A percentile compares a stretch with the other conserved stretches of the same genome.
These are phyloP conservation scores for Sitodiplosis mosellana DNA, from an alignment of 1,140 invertebrate genomes.

Conservation along the genomic window DNA sequence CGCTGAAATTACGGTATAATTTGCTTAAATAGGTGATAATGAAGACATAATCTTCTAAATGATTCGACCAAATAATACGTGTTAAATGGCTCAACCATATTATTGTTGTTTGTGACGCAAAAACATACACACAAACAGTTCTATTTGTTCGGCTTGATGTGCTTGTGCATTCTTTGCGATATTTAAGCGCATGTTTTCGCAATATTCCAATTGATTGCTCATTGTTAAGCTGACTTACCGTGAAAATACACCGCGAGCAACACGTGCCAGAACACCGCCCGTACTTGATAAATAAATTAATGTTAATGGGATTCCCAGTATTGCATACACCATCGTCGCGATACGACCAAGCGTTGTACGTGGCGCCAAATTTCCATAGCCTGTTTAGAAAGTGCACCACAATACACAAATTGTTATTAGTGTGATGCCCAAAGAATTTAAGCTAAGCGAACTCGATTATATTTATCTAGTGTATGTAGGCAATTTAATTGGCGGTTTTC, in stretches of 20 bases:
- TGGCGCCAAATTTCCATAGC: constrained; percentile 76
- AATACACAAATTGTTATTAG: constrained; percentile 4
- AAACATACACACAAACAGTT: background rate
- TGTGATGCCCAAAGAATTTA: background rate
- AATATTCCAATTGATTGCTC: background rate
- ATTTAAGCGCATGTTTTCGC: background rate
- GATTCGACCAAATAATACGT: no score
- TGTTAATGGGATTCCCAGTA: constrained; percentile 78
- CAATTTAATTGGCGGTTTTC: no score
- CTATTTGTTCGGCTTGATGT: background rate
- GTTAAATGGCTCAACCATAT: background rate
- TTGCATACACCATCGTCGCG: constrained; percentile 75
- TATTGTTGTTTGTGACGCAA: background rate
- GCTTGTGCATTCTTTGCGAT: background rate
- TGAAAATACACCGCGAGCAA: constrained; percentile 75
- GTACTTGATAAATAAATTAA: constrained; percentile 72
- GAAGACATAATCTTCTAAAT: no score
- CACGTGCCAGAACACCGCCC: constrained; percentile 59
- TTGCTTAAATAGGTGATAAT: no score
- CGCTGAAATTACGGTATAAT: no score
- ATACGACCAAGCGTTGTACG: constrained; percentile 62
- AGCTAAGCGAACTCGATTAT: no score
- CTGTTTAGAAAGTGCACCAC: constrained; percentile 31
- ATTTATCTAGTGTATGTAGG: no score
- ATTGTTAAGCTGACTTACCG: constrained; percentile 10